phyloP scores from a whole-genome alignment of 2,797 vertebrate genomes.

The Xiphophorus birchmanni region DNA sequence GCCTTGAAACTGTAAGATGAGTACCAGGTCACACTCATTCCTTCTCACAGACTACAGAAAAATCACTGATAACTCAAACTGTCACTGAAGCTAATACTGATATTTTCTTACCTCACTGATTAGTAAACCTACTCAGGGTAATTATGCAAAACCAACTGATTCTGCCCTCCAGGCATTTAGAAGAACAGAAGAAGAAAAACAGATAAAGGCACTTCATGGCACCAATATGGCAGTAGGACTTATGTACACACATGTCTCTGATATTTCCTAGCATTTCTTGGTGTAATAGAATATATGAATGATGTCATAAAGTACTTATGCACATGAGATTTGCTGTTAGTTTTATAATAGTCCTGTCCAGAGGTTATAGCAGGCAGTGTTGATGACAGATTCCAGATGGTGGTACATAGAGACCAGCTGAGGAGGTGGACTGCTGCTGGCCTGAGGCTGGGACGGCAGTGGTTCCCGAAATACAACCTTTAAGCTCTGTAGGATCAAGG shows the following conservation, averaged over 20 bases:
- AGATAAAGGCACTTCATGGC: slow-evolving; percentile 73
- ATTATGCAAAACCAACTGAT: neutral
- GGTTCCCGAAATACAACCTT: slow-evolving; percentile 97
- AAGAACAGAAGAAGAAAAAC: slow-evolving; percentile 1
- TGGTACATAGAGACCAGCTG: slow-evolving; percentile 98
- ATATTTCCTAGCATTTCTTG: slow-evolving; percentile 28
- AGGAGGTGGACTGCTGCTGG: slow-evolving; percentile 90
- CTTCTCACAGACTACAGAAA: neutral
- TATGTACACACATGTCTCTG: neutral
- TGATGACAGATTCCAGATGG: slow-evolving; percentile 97
- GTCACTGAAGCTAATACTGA: neutral
- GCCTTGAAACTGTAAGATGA: neutral
- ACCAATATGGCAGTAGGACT: slow-evolving; percentile 3
- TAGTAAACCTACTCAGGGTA: neutral
- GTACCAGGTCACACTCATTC: neutral
- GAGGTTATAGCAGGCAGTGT: slow-evolving; percentile 97
- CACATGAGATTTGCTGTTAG: too few relatives aligned
- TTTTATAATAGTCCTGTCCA: slow-evolving; percentile 92
- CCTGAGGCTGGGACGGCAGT: slow-evolving; percentile 87
- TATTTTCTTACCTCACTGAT: neutral
- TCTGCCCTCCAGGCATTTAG: neutral
- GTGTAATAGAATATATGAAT: slow-evolving; percentile 11
- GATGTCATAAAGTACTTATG: slow-evolving; percentile 42
- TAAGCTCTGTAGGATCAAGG: slow-evolving; percentile 84
- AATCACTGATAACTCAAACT: neutral